Percentiles rank a stretch among this genome's conserved stretches.
phyloP scores from a whole-genome alignment of 1,140 invertebrate species.

The Neodiprion fabricii region DNA sequence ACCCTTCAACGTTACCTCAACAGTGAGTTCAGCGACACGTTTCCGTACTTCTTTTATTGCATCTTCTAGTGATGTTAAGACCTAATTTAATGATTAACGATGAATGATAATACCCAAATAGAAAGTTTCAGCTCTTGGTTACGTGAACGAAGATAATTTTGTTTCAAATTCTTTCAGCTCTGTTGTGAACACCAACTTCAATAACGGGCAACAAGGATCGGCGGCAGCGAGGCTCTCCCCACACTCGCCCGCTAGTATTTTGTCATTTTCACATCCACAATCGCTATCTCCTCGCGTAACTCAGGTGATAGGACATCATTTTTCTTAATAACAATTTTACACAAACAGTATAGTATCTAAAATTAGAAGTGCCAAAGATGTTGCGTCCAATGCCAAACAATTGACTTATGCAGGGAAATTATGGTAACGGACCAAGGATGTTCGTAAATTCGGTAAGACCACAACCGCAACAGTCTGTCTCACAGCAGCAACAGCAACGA shows the following conservation, averaged over 20 bases:
- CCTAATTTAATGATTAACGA: background rate
- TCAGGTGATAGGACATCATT: constrained; percentile 45
- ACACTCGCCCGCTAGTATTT: constrained; percentile 54
- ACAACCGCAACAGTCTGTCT: constrained; percentile 16
- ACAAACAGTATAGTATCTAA: background rate
- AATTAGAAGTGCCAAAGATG: background rate
- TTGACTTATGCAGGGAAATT: constrained; percentile 47
- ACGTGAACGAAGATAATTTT: no score
- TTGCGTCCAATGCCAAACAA: background rate
- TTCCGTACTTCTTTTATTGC: no score
- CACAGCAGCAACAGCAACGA: constrained; percentile 54
- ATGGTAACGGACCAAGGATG: constrained; percentile 55
- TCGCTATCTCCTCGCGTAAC: constrained; percentile 57
- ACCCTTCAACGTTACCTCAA: constrained; percentile 57
- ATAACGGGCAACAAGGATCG: constrained; percentile 56
- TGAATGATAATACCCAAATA: no score
- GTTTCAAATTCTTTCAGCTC: constrained; percentile 37
- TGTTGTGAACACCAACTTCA: constrained; percentile 57
- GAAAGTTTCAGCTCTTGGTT: no score
- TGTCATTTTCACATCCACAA: constrained; percentile 58
- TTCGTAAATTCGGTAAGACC: constrained; percentile 56
- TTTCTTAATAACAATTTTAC: background rate
- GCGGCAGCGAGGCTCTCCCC: constrained; percentile 55
- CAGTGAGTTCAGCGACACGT: constrained; percentile 42
- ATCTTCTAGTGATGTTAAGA: no score